Evolutionary conservation across 2,888 invertebrate species (phyloP), one percentile per base, ranked within the genome.

Genomic region (Elmis aenea): DNA sequence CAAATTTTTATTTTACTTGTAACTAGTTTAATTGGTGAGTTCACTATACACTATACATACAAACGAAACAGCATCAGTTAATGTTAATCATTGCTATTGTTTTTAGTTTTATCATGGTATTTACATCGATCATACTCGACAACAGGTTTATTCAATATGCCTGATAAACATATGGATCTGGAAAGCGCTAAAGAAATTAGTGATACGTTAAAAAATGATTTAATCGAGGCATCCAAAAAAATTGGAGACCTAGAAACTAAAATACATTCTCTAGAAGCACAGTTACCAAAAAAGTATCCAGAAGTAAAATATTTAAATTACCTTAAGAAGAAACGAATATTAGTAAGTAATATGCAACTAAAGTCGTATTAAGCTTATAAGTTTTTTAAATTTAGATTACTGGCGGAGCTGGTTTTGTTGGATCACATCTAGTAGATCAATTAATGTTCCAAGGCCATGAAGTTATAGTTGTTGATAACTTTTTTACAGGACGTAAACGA

Each of bases 401-500:
- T 4, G 96, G 96, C 26, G 96, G 96, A 6, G 96, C 96, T 3
- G 97, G 96, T 2, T 97, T 97, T 72, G 96, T 97, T n/a, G 99
- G 99, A 0, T 97, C 96, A 0, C 99, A 99, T 69, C 74, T 99
- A 13, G 94, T 96, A 0, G 99, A 99, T 66, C 75, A 83, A 48
- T 73, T 99, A 32, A 96, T 99, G 96, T 75, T 85, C 49, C 86
- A 87, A 57, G 96, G 96, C 0, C 95, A 97, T 68, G 95, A 96
- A 71, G 82, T 97, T 0, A 94, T 93, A 53, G 95, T 95, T 0
- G 93, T 87, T 1, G 97, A 99, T 68, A 99, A 99, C 67, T 96
- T 97, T 69, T 97, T 94, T 68, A 99, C 97, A 0, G 97, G 97
- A 1, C 78, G 95, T 9, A 95, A 96, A 64, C 77, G 91, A 21